Base-by-base conservation (phyloP, 2,888 invertebrate species). In the Aquatica leii region DNA sequence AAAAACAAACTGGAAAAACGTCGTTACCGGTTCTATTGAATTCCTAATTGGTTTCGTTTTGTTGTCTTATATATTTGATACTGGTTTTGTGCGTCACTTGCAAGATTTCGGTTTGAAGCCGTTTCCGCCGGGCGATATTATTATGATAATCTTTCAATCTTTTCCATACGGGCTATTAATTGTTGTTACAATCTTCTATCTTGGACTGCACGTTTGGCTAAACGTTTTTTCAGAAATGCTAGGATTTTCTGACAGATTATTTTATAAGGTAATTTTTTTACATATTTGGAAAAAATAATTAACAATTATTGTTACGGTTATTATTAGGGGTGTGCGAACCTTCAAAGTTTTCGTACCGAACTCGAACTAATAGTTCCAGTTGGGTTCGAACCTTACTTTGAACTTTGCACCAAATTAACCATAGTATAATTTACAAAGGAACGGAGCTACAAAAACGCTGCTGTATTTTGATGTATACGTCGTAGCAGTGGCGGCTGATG, bases 201-300 rank as follows among this genome's bases (percentile, higher is more conserved):
- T 52, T 2, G 15, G 34, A 9, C 15, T 52, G 4, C 52, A 52
- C 17, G 12, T 17, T 4, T 52, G 52, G 34, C 14, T 34, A 35
- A 52, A 52, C n/a, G 52, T 35, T 11, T 52, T 52, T 37, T 12
- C 52, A 3, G 52, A 52, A 52, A 35, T 52, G 37, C 17, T 52
- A n/a, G 14, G 17, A 2, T 52, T 52, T 52, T 34, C 52, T 3
- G 52, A 52, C 35, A 52, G 35, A 52, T 15, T 52, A 15, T 52
- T 52, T 52, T 52, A 52, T 17, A 34, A 52, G 17, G 52, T 52
- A 50, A 41, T 12, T n/a, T 37, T 37, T 37, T n/a, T n/a, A n/a
- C n/a, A n/a, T n/a, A n/a, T n/a, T n/a, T n/a, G n/a, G n/a, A n/a
- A n/a, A n/a, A n/a, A n/a, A n/a, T n/a, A n/a, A n/a, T n/a, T n/a